These are phyloP conservation scores for Aphidoletes aphidimyza DNA, from an alignment of 2,888 invertebrate species.

Conservation along the genomic window DNA sequence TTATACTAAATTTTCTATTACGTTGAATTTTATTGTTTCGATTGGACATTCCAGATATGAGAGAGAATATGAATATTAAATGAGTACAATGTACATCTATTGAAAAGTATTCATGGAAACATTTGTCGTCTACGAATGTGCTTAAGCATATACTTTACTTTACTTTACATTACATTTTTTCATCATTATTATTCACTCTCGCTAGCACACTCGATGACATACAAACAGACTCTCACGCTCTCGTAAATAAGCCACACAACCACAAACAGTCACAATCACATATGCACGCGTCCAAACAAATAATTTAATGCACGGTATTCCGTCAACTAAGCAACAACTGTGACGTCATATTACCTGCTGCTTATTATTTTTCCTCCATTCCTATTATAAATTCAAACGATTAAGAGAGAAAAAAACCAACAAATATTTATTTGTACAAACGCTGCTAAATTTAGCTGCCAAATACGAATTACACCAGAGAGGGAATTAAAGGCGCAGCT, in stretches of 20 bases:
- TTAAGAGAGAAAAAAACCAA: not conserved
- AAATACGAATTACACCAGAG: not conserved
- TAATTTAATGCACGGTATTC: not conserved
- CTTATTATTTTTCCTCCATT: not conserved
- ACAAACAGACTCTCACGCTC: no score
- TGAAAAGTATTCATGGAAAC: not conserved
- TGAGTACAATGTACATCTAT: not conserved
- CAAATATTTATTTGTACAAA: not conserved
- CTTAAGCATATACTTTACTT: no score
- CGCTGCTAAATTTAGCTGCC: not conserved
- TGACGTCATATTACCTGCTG: conserved; percentile 37
- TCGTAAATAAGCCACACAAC: no score
- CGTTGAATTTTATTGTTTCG: not conserved
- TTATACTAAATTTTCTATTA: not conserved
- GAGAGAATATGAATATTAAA: conserved; percentile 23
- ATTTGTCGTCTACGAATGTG: not conserved
- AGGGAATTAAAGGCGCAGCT: not conserved
- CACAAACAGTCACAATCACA: no score
- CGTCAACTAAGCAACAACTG: not conserved
- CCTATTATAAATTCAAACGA: not conserved
- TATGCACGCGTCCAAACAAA: not conserved
- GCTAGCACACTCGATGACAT: no score
- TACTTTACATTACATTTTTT: no score
- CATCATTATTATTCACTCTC: no score
- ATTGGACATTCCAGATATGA: not conserved